Evolutionary conservation across 2,888 invertebrate genomes (phyloP), one percentile per base, ranked within the genome.

Genomic region (Polyommatus icarus): DNA sequence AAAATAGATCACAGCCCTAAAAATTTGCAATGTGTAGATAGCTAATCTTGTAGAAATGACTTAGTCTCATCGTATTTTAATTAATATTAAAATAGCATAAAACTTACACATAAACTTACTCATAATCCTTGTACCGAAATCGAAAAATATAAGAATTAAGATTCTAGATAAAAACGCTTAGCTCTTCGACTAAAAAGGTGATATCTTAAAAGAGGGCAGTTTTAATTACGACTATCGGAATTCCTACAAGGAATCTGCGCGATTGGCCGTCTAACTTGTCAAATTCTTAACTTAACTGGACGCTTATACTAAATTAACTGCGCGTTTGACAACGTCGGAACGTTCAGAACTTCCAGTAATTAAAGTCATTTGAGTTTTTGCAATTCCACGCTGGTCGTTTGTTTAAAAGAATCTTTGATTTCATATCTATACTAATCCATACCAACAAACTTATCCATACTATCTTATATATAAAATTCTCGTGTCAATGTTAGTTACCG

Each of bases 161-260:
- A 61, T 20, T 61, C 1, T 7, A 5, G 7, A n/a, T n/a, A 57
- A 57, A 57, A 61, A 24, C 8, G 10, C n/a, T 32, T 57, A 78
- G 57, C 87, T 87, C 89, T 81, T 71, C 71, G 80, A 40, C 86
- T 84, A 85, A 78, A 78, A 81, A 79, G 80, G 83, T 85, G 85
- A 83, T 86, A 88, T 88, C 86, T 87, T 88, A 89, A 88, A 89
- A 88, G 88, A 85, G 88, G 89, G 87, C 89, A 89, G 88, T 89
- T 90, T 91, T 91, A 91, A 91, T 91, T 90, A 90, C 90, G 86
- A 81, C 81, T 87, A 90, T 90, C 88, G 89, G 84, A 88, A 90
- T 90, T 90, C 90, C 90, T 82, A 82, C 84, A 83, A 83, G 90
- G 90, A 90, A 91, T 91, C 89, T 87, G 85, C 87, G 88, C 88